Evolutionary conservation across 2,888 invertebrate genomes (phyloP).

Genomic region (Flexamia atlantica): DNA sequence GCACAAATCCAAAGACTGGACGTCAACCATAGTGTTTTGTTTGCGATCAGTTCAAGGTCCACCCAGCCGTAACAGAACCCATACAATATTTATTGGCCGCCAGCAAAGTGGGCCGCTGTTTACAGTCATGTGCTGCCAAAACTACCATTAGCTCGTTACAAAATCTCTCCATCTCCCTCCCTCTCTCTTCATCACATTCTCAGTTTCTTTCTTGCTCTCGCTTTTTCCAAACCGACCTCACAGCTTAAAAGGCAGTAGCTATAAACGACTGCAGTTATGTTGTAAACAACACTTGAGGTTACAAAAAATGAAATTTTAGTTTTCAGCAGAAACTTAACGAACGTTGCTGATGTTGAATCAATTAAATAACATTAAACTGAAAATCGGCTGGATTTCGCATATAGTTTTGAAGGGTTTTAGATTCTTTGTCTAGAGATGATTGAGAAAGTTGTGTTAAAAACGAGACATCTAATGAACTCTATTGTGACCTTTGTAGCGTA

Average conservation of each 20-base stretch:
- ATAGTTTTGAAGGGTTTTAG: too few species aligned
- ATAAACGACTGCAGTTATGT: background rate
- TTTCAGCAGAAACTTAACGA: too few species aligned
- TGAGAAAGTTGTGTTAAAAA: background rate
- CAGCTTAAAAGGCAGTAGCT: too few species aligned
- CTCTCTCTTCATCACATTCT: conserved; percentile 6
- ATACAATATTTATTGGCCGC: conserved; percentile 36
- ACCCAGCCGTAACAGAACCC: conserved; percentile 2
- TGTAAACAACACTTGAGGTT: too few species aligned
- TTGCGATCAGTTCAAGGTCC: conserved; percentile 15
- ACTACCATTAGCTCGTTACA: conserved; percentile 49
- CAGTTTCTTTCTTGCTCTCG: background rate
- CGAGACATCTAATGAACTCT: background rate
- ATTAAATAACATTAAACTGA: too few species aligned
- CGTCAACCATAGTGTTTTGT: background rate
- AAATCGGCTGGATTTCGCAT: too few species aligned
- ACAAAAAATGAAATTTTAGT: too few species aligned
- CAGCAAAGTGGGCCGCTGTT: conserved; percentile 37
- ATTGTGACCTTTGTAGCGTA: background rate
- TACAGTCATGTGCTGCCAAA: conserved; percentile 47
- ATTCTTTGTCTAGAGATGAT: background rate
- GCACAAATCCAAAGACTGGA: too few species aligned
- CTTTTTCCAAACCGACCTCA: too few species aligned
- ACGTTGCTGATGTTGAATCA: too few species aligned
- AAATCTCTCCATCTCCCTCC: conserved; percentile 41